Conservation (phyloP, 2,888 invertebrate genomes). For the Heliconius sara region DNA sequence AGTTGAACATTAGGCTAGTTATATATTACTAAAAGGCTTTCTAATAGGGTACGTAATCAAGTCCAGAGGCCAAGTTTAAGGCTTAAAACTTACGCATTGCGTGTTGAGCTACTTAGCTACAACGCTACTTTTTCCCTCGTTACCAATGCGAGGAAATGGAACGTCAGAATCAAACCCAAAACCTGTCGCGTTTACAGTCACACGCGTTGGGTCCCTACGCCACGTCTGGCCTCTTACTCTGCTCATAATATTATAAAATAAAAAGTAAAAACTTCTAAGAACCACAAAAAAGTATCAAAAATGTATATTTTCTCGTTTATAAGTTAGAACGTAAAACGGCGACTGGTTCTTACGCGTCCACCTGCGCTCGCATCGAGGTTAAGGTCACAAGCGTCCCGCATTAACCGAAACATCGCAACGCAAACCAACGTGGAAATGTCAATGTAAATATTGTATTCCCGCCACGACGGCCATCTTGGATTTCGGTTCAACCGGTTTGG, state of each 20-base stretch:
- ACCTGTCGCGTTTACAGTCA: no score
- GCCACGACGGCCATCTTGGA: conserved; percentile 73
- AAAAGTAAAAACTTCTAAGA: not conserved
- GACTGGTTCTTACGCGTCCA: conserved; percentile 48
- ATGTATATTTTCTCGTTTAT: not conserved
- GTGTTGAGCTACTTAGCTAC: no score
- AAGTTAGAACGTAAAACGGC: conserved; percentile 25
- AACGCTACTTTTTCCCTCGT: no score
- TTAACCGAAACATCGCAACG: conserved; percentile 60
- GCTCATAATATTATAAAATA: not conserved
- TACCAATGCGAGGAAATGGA: not conserved
- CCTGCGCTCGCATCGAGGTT: conserved; percentile 75
- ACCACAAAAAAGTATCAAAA: not conserved
- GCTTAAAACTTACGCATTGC: no score
- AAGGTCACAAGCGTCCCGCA: conserved; percentile 68
- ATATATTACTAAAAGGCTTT: not conserved
- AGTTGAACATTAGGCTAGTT: not conserved
- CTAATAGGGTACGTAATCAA: no score
- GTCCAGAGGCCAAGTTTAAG: no score
- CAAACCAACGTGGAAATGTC: conserved; percentile 66
- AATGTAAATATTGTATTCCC: conserved; percentile 69
- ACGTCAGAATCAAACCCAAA: no score
- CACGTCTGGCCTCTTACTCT: no score
- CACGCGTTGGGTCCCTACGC: no score
- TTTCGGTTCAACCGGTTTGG: conserved; percentile 73